Evolutionary conservation across 2,888 invertebrate species (phyloP), one percentile per base, ranked within the genome.

Genomic region (Baccha elongata): DNA sequence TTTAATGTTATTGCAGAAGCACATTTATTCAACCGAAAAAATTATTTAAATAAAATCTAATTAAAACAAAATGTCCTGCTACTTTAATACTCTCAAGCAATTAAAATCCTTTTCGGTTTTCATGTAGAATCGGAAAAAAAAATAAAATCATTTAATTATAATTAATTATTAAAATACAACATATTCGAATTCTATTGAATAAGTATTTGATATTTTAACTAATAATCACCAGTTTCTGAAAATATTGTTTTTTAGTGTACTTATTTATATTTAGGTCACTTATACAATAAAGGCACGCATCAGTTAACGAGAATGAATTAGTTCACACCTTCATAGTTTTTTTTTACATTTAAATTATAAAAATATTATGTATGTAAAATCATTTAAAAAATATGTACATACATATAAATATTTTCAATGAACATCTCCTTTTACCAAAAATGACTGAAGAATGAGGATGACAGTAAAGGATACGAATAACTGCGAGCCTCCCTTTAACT

Each of bases 231-330:
- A 29, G 0, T 29, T 46, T 13, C 1, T 17, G 13, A 7, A 46
- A 13, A 32, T 7, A 13, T 26, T 13, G 40, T 11, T n/a, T 23
- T 58, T 55, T 23, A 4, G 32, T 71, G 0, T 19, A 7, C n/a
- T n/a, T n/a, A n/a, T 52, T 62, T 29, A 32, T 53, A 74, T 80
- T 69, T 52, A 65, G 74, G 80, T 71, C 69, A 80, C 42, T 50
- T 37, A 53, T 42, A 73, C 26, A 53, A 21, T 13, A 53, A 62
- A 62, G 60, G 46, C 48, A 55, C 73, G 37, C 53, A 62, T n/a
- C 68, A 50, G 17, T 50, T 1, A 13, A 23, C 8, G 21, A 15
- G 15, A 1, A 50, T 26, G 35, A 1, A 1, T 44, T 19, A 11
- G 11, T 19, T 19, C 44, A 44, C 44, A 44, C 11, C n/a, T 1